These are phyloP conservation scores for Numida meleagris DNA, from an alignment of 2,113 vertebrate species.

Conservation along the genomic window DNA sequence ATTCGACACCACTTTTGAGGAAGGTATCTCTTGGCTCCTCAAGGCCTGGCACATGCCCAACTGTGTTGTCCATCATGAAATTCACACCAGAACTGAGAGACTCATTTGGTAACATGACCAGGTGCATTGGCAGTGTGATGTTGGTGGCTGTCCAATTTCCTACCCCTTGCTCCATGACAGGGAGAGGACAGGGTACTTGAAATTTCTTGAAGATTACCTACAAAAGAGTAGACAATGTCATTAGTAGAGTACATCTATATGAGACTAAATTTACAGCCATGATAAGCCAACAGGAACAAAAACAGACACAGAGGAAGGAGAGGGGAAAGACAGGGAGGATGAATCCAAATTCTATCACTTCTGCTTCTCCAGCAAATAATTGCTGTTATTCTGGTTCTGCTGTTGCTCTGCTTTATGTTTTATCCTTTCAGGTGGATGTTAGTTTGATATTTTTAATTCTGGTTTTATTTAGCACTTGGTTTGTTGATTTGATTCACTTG, in stretches of 20 bases:
- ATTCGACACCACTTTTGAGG: constrained; percentile 73
- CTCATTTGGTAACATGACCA: constrained; percentile 73
- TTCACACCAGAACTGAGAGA: constrained; percentile 72
- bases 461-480: not conserved
- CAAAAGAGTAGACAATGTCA: not conserved
- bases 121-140: constrained; percentile 71
- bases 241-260: not conserved
- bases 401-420: not conserved
- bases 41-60: constrained; percentile 61
- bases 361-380: not conserved
- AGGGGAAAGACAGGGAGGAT: not conserved
- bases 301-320: not conserved
- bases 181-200: constrained; percentile 92
- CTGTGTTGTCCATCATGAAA: constrained; percentile 85
- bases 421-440: not conserved
- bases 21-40: constrained; percentile 63
- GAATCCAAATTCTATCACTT: not conserved
- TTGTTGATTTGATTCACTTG: not conserved
- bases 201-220: constrained; percentile 97
- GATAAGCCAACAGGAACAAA: not conserved
- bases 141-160: constrained; percentile 84
- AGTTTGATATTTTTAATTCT: not conserved
- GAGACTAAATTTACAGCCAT: not conserved
- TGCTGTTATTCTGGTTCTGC: not conserved
- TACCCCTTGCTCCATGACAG: constrained; percentile 73